A percentile compares a stretch with the other conserved stretches of the same genome.
These are phyloP conservation scores for Drosophila nigromelanica DNA, from an alignment of 1,140 invertebrate genomes.

Conservation along the genomic window DNA sequence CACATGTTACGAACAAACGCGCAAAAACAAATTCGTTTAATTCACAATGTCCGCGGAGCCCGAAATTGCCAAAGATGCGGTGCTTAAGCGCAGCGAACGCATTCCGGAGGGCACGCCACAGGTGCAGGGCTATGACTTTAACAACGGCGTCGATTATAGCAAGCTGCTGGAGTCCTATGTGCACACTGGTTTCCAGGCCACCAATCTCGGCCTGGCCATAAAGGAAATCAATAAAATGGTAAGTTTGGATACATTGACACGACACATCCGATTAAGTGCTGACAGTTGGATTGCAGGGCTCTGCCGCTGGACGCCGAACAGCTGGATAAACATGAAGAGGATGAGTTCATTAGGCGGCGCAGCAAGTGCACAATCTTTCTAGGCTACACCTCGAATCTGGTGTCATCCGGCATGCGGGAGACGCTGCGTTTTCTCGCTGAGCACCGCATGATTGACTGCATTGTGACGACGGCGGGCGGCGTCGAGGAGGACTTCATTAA, in stretches of 20 bases:
- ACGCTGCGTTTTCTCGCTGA: conserved; percentile 95
- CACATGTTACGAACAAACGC: conserved; percentile 52
- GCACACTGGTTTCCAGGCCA: conserved; percentile 97
- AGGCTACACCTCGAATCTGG: conserved; percentile 99
- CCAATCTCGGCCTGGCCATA: conserved; percentile 95
- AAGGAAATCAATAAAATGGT: conserved; percentile 97
- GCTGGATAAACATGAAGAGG: conserved; percentile 88
- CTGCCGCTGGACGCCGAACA: conserved; percentile 88
- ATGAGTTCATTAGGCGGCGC: conserved; percentile 91
- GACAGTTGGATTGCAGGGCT: conserved; percentile 85
- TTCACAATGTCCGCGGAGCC: conserved; percentile 82
- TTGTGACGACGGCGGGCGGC: conserved; percentile 99
- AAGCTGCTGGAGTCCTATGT: conserved; percentile 92
- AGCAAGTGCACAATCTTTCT: conserved; percentile 98
- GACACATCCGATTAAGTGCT: conserved; percentile 19
- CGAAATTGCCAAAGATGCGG: conserved; percentile 87
- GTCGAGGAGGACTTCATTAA: conserved; percentile 99
- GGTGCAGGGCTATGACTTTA: conserved; percentile 95
- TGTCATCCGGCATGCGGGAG: conserved; percentile 97
- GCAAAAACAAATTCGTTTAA: conserved; percentile 31
- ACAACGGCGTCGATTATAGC: conserved; percentile 94
- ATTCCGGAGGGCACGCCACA: conserved; percentile 87
- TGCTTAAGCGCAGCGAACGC: conserved; percentile 87
- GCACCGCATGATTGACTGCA: conserved; percentile 94
- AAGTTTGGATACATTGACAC: conserved; percentile 12